Evolutionary conservation across 2,113 vertebrate genomes (phyloP).

Genomic region (Vicugna pacos): DNA sequence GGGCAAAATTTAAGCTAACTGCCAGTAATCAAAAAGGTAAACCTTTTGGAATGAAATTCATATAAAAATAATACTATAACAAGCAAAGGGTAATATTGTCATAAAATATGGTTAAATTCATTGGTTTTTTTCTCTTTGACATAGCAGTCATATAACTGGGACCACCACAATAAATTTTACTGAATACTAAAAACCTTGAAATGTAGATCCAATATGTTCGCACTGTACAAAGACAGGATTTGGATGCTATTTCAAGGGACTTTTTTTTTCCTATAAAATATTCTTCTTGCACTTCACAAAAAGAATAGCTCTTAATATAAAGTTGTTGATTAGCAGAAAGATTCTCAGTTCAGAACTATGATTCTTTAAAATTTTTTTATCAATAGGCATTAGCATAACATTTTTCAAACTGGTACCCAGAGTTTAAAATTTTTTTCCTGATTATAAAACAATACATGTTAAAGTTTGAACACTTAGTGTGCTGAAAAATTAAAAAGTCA

Average conservation of each 20-base stretch:
- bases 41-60: not conserved
- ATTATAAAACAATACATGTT: not conserved
- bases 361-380: slow-evolving; percentile 4
- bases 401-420: not conserved
- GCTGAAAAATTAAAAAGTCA: not conserved
- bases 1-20: not conserved
- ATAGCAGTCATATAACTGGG: not conserved
- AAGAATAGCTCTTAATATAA: not conserved
- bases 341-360: not conserved
- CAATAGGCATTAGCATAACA: not conserved
- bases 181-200: not conserved
- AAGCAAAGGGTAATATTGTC: not conserved
- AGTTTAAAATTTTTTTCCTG: not conserved
- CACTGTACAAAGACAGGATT: not conserved
- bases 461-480: not conserved
- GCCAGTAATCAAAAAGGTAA: not conserved
- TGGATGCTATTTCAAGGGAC: not conserved
- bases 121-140: not conserved
- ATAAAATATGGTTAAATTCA: not conserved
- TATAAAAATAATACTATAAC: not conserved
- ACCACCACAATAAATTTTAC: not conserved
- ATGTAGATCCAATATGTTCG: not conserved
- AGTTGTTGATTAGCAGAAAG: not conserved
- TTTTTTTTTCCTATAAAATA: not conserved
- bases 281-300: not conserved